Evolutionary conservation across 2,888 invertebrate genomes (phyloP).

Genomic region (Nymphalis urticae): DNA sequence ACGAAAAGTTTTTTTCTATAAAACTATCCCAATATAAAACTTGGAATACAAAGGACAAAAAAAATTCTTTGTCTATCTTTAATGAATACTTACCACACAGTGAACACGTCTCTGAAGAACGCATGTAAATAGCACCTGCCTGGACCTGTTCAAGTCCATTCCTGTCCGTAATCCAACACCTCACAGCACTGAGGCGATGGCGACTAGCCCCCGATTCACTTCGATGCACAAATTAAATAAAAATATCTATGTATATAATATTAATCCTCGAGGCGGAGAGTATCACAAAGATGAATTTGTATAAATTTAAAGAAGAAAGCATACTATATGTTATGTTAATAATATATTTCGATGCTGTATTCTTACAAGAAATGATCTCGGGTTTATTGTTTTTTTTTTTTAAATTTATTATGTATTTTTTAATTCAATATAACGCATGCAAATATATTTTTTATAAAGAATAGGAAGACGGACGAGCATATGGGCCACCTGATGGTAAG

Average conservation of each 20-base stretch:
- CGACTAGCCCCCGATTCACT: conserved; percentile 12
- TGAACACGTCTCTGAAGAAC: neutral
- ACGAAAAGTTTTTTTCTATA: no score
- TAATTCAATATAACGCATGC: neutral
- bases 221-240: conserved; percentile 6
- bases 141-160: conserved; percentile 11
- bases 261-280: neutral
- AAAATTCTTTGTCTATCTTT: neutral
- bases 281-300: neutral
- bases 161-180: conserved; percentile 19
- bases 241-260: neutral
- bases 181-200: conserved; percentile 9
- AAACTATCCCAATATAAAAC: no score
- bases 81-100: conserved; percentile 3
- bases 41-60: neutral
- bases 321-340: no score
- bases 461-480: no score
- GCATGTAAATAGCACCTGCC: conserved; percentile 13
- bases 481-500: no score
- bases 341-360: no score
- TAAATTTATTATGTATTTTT: no score
- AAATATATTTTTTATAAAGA: no score
- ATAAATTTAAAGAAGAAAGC: no score
- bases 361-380: no score
- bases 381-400: no score